A percentile compares a stretch with the other conserved stretches of the same genome.
Conservation (phyloP, 2,113 vertebrate genomes). For the Ammodytes dubius region DNA sequence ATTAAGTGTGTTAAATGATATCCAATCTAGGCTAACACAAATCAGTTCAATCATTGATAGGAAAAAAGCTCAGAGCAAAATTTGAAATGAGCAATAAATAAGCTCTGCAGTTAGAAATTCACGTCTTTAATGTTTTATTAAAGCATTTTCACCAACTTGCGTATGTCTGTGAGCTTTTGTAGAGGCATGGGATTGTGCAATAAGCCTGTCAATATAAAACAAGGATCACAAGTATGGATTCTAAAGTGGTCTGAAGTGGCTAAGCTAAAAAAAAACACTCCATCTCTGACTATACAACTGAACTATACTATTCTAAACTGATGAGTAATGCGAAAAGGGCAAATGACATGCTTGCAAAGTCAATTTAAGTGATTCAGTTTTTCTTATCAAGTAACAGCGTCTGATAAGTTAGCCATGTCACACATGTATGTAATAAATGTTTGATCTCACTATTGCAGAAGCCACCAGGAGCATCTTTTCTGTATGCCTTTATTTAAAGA, state of each 20-base stretch:
- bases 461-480: not conserved
- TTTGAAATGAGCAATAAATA: slow-evolving; percentile 28
- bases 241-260: slow-evolving; percentile 1
- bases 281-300: slow-evolving; percentile 13
- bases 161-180: not conserved
- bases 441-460: slow-evolving; percentile 36
- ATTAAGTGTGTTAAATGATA: slow-evolving; percentile 65
- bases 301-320: slow-evolving; percentile 8
- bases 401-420: slow-evolving; percentile 35
- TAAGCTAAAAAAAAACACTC: not conserved
- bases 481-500: slow-evolving; percentile 14
- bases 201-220: not conserved
- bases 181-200: not conserved
- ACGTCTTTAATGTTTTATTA: not conserved
- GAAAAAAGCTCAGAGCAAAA: slow-evolving; percentile 27
- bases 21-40: slow-evolving; percentile 53
- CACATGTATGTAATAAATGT: slow-evolving; percentile 14
- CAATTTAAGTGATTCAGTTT: slow-evolving; percentile 47
- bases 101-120: slow-evolving; percentile 1
- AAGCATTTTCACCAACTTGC: slow-evolving; percentile 1
- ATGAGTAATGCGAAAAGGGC: slow-evolving; percentile 28
- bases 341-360: slow-evolving; percentile 43
- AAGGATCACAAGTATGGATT: not conserved
- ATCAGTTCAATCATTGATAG: slow-evolving; percentile 29
- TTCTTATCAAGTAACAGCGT: slow-evolving; percentile 27